Base-by-base conservation (phyloP, 2,113 vertebrate genomes). In the Acinonyx jubatus region DNA sequence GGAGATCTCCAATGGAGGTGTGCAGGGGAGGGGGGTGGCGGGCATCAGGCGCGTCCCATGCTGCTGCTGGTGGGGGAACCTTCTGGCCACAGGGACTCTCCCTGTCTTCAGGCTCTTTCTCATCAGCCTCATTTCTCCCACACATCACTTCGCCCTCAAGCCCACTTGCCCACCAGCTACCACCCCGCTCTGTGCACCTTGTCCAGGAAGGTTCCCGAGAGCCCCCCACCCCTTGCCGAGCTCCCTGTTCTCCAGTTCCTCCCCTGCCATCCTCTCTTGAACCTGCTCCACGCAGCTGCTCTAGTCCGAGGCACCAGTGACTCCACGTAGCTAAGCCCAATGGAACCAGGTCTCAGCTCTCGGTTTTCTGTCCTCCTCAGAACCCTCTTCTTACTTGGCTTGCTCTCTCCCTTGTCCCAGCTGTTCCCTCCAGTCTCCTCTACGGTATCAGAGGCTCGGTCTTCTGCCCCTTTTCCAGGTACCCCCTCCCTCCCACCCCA, bases 211-310 rank as follows among this genome's bases (percentile, higher is more conserved):
- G 8, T 45, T 45, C 45, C 45, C 45, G 45, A 45, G 45, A 8
- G 45, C 45, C 45, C 45, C 45, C 45, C 45, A 8, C 45, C 45
- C 45, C 45, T 45, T 45, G 45, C 45, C 45, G 7, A 1, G 45
- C 45, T 45, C 45, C 45, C 19, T 27, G 7, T 21, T 18, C 48
- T 41, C 69, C 1, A 33, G 41, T 36, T 14, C 36, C 57, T 55
- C 33, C 65, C 15, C 18, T n/a, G 25, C 18, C 9, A 12, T 11
- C 33, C 38, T 80, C 19, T 69, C 69, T 8, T 38, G 57, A 86
- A 23, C 65, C 41, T 12, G 0, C 0, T 27, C 25, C 23, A 2
- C 0, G 1, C 27, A 21, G 4, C 12, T 48, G 11, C 68, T 18
- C 5, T 8, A 1, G 3, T 41, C 63, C 31, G 4, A 12, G 5